Evolutionary conservation across 2,888 invertebrate genomes (phyloP), one percentile per base, ranked within the genome.

Genomic region (Polydrusus pterygomalis): DNA sequence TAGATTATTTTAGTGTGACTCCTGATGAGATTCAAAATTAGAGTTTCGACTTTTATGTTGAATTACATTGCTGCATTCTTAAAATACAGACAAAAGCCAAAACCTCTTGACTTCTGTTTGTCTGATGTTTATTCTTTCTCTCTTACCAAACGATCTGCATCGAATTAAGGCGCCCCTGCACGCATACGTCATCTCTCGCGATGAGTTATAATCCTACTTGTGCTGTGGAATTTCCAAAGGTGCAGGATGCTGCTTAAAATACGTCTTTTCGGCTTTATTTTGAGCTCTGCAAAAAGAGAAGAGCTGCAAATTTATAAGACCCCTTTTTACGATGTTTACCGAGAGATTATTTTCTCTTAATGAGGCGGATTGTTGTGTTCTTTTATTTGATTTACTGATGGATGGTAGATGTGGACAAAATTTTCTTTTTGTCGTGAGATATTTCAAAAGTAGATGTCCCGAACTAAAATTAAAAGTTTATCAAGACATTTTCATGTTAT

Each of bases 181-280:
- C 38, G 38, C 58, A 60, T 38, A 38, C 58, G 58, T 60, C 58
- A 60, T 60, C 15, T 17, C 30, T 17, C 17, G 38, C 38, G 18
- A 60, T 60, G 58, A 60, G 58, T 60, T 60, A 17, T 60, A 60
- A 60, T 60, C 58, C 58, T 60, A 60, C 58, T 60, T 60, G 17
- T 18, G 58, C 38, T 40, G 58, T 58, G 58, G 58, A 38, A 60
- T 60, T 60, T 60, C n/a, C 38, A 60, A 60, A 60, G 58, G 18
- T 60, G 58, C 38, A 40, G 58, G 58, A 60, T 60, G 58, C 38
- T 18, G 58, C 38, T 60, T 38, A 38, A 60, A 60, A 38, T 38
- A 60, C 58, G 17, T 60, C 38, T 38, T 60, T 58, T 60, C 38
- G 58, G 58, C 58, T 60, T 60, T 60, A 60, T 60, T 60, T 60